Conservation (phyloP, 2,113 vertebrate genomes). For the Numida meleagris region DNA sequence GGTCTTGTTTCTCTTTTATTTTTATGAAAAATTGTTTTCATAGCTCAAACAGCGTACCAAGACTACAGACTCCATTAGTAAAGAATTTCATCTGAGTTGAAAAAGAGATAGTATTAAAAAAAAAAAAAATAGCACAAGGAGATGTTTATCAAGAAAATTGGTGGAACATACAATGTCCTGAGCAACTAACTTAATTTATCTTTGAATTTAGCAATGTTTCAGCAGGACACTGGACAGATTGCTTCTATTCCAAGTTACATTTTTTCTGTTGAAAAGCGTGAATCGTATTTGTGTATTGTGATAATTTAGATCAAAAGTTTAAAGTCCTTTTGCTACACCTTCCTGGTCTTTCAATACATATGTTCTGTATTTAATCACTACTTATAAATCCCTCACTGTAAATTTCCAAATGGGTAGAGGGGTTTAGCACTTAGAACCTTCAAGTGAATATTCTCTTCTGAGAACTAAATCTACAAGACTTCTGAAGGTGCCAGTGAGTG, state of each 20-base stretch:
- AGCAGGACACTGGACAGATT: background rate
- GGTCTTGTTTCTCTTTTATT: background rate
- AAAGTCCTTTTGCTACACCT: background rate
- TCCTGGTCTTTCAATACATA: background rate
- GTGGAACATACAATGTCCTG: background rate
- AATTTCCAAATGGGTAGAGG: background rate
- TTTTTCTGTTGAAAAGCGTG: background rate
- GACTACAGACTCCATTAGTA: background rate
- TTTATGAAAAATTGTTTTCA: background rate
- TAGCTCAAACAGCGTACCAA: background rate
- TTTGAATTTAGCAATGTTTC: background rate
- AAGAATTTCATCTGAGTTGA: background rate
- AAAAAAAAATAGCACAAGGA: background rate
- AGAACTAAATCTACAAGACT: background rate
- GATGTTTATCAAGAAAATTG: background rate
- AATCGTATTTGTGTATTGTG: background rate
- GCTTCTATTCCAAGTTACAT: background rate
- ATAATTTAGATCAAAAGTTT: background rate
- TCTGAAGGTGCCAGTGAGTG: background rate
- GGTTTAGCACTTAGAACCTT: background rate
- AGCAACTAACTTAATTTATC: background rate
- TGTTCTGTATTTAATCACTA: background rate
- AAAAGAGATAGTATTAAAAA: background rate
- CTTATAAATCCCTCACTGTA: background rate
- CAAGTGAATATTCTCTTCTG: background rate